These are phyloP conservation scores for Pituophis catenifer DNA, from an alignment of 2,113 vertebrate genomes.

Conservation along the genomic window DNA sequence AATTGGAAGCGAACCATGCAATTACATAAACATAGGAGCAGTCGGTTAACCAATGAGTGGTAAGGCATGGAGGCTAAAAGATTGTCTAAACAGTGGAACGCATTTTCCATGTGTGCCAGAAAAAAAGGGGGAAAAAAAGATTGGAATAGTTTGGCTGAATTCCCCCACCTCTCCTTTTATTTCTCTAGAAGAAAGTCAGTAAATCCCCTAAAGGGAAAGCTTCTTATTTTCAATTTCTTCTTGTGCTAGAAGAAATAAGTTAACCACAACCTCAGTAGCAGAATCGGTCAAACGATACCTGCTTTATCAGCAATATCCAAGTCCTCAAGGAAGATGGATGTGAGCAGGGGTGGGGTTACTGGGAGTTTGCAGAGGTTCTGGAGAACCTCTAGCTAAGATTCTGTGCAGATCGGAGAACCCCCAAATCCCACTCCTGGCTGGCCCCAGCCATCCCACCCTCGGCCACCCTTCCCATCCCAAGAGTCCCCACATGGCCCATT, in stretches of 20 bases:
- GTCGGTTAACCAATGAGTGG: slow-evolving; percentile 57
- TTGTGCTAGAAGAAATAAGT: slow-evolving; percentile 72
- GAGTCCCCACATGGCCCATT: too few relatives aligned
- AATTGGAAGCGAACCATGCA: slow-evolving; percentile 68
- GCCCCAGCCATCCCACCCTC: too few relatives aligned
- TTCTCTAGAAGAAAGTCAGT: slow-evolving; percentile 51
- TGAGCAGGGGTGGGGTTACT: slow-evolving; percentile 35
- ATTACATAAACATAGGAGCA: slow-evolving; percentile 66
- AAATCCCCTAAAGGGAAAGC: slow-evolving; percentile 66
- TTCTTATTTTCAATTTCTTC: slow-evolving; percentile 73
- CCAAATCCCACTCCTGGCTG: too few relatives aligned
- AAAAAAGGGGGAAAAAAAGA: background rate
- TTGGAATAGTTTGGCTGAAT: slow-evolving; percentile 24
- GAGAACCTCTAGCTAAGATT: too few relatives aligned
- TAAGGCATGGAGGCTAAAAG: slow-evolving; percentile 27
- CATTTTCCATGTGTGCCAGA: slow-evolving; percentile 60
- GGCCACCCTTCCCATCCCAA: too few relatives aligned
- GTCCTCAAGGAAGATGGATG: slow-evolving; percentile 61
- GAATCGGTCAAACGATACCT: slow-evolving; percentile 74
- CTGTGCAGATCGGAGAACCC: too few relatives aligned
- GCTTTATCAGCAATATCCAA: slow-evolving; percentile 58
- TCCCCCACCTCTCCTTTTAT: background rate
- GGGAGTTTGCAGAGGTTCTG: too few relatives aligned
- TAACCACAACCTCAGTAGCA: slow-evolving; percentile 61
- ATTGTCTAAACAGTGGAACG: slow-evolving; percentile 46